Base-by-base conservation (phyloP, 1,140 invertebrate genomes). In the Trachymyrmex septentrionalis region DNA sequence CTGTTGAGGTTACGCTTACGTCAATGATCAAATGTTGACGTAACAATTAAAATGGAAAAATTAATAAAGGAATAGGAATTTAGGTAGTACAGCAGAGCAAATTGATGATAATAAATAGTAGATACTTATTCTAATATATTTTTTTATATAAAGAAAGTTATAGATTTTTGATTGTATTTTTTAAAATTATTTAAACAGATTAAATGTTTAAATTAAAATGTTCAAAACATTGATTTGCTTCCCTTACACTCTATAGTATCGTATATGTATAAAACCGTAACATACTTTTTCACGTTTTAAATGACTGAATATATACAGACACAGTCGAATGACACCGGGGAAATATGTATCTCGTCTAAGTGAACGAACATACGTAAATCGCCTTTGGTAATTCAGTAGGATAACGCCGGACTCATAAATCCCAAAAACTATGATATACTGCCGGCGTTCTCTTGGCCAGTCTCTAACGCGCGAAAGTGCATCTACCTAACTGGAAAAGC, bases 371-470 rank as follows among this genome's bases (percentile, higher is more conserved):
- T 69, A 91, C 85, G 87, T 93, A 92, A 93, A 93, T 93, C 89
- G 88, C 85, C 72, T 87, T 88, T 85, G 48, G 86, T 91, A 92
- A 92, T 93, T 92, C 91, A 77, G 63, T 71, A 78, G 72, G 87
- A 88, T 87, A 77, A 87, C 77, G 80, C 57, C 66, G 84, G 34
- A 53, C 78, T 87, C 85, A 80, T 90, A 92, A 92, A 93, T 92
- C 86, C 81, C 63, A 86, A 86, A 89, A 90, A 90, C 88, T 84
- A 87, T 92, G 92, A 93, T 93, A 88, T 88, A 93, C 61, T 9
- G 81, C 64, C 67, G 63, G 72, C 59, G 50, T 78, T 30, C 66
- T 64, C 63, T 53, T 77, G 67, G 53, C 57, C 73, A 64, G 34
- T 76, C 57, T 80, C 55, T 69, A 81, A 75, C 75, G 48, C 61